These are phyloP conservation scores for Erannis defoliaria DNA, from an alignment of 2,888 invertebrate genomes.

Conservation along the genomic window DNA sequence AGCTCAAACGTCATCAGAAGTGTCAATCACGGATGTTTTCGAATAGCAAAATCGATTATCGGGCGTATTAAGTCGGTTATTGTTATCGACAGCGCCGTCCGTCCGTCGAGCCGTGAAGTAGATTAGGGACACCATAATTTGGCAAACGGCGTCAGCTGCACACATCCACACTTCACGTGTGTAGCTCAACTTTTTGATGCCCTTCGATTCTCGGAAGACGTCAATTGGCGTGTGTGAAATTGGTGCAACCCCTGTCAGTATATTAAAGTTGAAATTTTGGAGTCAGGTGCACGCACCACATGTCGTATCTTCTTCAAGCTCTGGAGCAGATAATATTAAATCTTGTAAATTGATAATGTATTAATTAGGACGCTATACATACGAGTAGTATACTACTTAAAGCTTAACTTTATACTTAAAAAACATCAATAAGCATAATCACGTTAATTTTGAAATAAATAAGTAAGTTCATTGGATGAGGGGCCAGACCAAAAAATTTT, in stretches of 20 bases:
- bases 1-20: slow-evolving; percentile 78
- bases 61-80: slow-evolving; percentile 85
- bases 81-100: slow-evolving; percentile 81
- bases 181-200: slow-evolving; percentile 61
- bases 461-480: no score
- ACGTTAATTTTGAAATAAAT: no score
- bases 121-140: slow-evolving; percentile 86
- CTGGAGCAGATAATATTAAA: background rate
- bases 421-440: no score
- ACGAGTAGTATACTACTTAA: no score
- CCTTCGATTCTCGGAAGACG: slow-evolving; percentile 31
- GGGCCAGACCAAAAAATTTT: no score
- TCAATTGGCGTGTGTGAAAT: slow-evolving; percentile 34
- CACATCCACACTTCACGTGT: slow-evolving; percentile 76
- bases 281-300: slow-evolving; percentile 75
- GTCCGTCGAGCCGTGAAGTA: slow-evolving; percentile 80
- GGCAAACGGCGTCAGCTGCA: slow-evolving; percentile 84
- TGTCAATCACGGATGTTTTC: slow-evolving; percentile 85
- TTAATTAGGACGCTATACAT: no score
- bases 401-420: no score
- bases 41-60: slow-evolving; percentile 86
- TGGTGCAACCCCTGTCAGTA: slow-evolving; percentile 34
- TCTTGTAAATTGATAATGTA: background rate
- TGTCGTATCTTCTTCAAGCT: slow-evolving; percentile 7
- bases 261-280: slow-evolving; percentile 53